phyloP scores from a whole-genome alignment of 2,888 invertebrate species.

The Galeopsomyia nigrocyanea region DNA sequence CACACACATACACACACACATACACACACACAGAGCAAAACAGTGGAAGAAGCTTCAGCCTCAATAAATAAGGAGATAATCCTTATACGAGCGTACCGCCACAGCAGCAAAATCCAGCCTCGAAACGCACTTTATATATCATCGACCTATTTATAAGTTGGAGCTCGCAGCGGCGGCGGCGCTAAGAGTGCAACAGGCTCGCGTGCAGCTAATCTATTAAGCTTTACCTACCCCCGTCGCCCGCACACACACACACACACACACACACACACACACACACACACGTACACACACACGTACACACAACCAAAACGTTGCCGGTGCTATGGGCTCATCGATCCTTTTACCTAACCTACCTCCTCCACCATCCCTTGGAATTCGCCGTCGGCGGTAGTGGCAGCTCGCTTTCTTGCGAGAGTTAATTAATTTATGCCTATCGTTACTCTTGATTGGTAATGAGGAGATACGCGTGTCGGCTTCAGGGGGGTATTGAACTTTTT shows the following conservation, averaged over 20 bases:
- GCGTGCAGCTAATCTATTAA: constrained; percentile 55
- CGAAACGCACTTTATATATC: constrained; percentile 16
- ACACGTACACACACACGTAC: no score
- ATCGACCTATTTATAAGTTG: constrained; percentile 15
- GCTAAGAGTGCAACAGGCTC: constrained; percentile 31
- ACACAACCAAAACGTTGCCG: no score
- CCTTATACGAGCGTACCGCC: not conserved
- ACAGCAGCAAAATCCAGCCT: not conserved
- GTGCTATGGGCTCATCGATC: constrained; percentile 13
- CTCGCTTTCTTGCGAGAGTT: not conserved
- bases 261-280: no score
- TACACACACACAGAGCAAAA: not conserved
- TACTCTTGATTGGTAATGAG: not conserved
- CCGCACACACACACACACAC: no score
- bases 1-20: not conserved
- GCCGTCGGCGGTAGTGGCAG: no score
- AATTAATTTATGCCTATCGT: constrained; percentile 14
- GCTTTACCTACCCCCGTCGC: constrained; percentile 31
- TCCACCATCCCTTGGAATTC: no score
- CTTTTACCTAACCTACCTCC: not conserved
- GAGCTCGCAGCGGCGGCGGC: not conserved
- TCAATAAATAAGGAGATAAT: constrained; percentile 20
- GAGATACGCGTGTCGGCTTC: no score
- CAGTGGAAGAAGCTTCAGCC: constrained; percentile 9
- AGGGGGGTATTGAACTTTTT: no score